These are phyloP conservation scores for Lymantria dispar DNA, from an alignment of 2,888 invertebrate species.

Conservation along the genomic window DNA sequence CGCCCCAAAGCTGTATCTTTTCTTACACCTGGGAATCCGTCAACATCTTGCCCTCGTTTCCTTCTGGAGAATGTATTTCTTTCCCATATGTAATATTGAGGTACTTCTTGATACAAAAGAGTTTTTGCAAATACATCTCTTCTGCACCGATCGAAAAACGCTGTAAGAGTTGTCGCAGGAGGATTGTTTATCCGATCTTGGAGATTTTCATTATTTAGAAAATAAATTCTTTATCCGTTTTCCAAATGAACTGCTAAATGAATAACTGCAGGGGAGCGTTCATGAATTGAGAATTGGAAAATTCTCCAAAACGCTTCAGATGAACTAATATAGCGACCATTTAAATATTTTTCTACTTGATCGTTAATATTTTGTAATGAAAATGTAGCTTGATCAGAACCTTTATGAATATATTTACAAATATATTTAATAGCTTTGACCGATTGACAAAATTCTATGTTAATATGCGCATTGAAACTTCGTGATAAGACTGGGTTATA, in stretches of 20 bases:
- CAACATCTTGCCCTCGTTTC: background rate
- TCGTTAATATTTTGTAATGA: conserved; percentile 17
- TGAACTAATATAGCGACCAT: conserved; percentile 24
- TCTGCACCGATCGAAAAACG: background rate
- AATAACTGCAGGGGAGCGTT: conserved; percentile 12
- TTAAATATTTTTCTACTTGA: conserved; percentile 22
- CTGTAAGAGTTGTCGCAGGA: background rate
- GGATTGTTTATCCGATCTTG: conserved; percentile 9
- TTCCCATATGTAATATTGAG: conserved; percentile 2
- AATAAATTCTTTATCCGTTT: conserved; percentile 6
- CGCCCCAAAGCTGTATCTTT: conserved; percentile 12
- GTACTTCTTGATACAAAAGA: conserved; percentile 1
- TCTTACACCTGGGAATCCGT: conserved; percentile 7
- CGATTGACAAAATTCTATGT: conserved; percentile 20
- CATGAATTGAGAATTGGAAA: conserved; percentile 17
- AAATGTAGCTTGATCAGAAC: conserved; percentile 17
- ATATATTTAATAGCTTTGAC: conserved; percentile 22
- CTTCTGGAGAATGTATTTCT: background rate
- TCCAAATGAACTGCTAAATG: conserved; percentile 12
- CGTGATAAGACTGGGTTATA: conserved; percentile 23
- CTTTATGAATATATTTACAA: conserved; percentile 16
- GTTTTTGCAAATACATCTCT: conserved; percentile 3
- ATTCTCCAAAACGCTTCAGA: conserved; percentile 15
- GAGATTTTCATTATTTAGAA: conserved; percentile 17
- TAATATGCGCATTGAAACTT: conserved; percentile 22